Percentiles rank a stretch among this genome's conserved stretches.
These are phyloP conservation scores for Holacanthus passer DNA, from an alignment of 2,113 vertebrate genomes.

Conservation along the genomic window DNA sequence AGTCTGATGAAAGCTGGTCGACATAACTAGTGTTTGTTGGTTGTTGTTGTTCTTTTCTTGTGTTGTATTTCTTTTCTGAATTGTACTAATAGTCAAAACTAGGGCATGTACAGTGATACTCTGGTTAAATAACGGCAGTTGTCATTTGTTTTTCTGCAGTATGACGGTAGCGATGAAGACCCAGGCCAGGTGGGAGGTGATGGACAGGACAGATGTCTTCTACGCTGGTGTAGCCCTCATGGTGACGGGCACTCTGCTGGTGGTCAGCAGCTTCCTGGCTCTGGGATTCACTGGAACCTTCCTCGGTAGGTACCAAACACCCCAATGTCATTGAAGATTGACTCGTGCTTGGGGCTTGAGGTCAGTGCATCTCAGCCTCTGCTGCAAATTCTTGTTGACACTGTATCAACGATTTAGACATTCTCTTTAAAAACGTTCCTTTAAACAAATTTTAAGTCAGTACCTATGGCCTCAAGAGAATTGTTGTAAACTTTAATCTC, in stretches of 20 bases:
- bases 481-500: too few species aligned
- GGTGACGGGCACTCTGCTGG: conserved; percentile 86
- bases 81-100: not conserved
- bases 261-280: conserved; percentile 92
- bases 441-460: too few species aligned
- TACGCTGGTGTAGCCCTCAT: conserved; percentile 81
- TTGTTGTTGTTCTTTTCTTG: not conserved
- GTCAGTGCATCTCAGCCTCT: not conserved
- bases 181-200: conserved; percentile 86
- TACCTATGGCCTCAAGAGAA: too few species aligned
- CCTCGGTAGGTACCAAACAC: conserved; percentile 86
- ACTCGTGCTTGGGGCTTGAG: not conserved
- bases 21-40: not conserved
- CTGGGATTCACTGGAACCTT: conserved; percentile 95
- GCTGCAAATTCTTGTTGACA: too few species aligned
- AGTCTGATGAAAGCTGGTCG: not conserved
- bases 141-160: conserved; percentile 74
- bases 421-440: too few species aligned
- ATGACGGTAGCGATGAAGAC: conserved; percentile 90
- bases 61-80: not conserved
- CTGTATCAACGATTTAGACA: too few species aligned
- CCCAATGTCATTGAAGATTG: not conserved
- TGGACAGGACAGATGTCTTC: conserved; percentile 84
- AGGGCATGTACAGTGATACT: not conserved
- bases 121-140: not conserved